Percentiles rank a stretch among this genome's conserved stretches.
phyloP scores from a whole-genome alignment of 1,140 invertebrate genomes.

The Penaeus indicus region DNA sequence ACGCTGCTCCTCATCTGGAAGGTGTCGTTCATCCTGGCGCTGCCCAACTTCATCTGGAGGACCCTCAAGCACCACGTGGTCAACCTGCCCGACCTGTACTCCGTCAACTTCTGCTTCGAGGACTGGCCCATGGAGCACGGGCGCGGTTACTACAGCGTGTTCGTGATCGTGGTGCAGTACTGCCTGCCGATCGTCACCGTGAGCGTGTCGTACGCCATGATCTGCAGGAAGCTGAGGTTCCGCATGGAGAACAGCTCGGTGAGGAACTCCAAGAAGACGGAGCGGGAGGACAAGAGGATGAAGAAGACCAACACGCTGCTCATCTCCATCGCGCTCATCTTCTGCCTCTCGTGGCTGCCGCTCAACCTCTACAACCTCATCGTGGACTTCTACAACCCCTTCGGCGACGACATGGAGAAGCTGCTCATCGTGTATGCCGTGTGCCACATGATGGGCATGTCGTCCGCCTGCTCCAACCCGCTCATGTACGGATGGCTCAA shows the following conservation, averaged over 20 bases:
- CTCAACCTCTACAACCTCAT: slow-evolving; percentile 75
- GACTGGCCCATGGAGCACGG: slow-evolving; percentile 82
- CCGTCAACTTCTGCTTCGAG: slow-evolving; percentile 82
- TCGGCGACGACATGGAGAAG: slow-evolving; percentile 61
- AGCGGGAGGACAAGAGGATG: slow-evolving; percentile 60
- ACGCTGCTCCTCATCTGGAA: slow-evolving; percentile 86
- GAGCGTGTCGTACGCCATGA: slow-evolving; percentile 76
- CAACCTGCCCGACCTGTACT: slow-evolving; percentile 73
- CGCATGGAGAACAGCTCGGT: slow-evolving; percentile 69
- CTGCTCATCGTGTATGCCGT: slow-evolving; percentile 71
- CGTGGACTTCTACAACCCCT: slow-evolving; percentile 71
- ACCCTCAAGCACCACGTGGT: slow-evolving; percentile 77
- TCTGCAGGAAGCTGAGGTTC: slow-evolving; percentile 75
- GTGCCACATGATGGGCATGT: slow-evolving; percentile 74
- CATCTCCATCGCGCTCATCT: slow-evolving; percentile 73
- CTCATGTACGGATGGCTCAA: slow-evolving; percentile 76
- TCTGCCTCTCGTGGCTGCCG: slow-evolving; percentile 75
- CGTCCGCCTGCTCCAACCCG: slow-evolving; percentile 75
- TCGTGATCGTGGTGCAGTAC: slow-evolving; percentile 81
- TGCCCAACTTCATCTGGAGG: slow-evolving; percentile 83
- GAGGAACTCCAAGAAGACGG: slow-evolving; percentile 39
- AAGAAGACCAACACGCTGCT: slow-evolving; percentile 73
- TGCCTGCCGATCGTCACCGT: slow-evolving; percentile 86
- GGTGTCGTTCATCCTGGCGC: slow-evolving; percentile 81
- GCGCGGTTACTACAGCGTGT: slow-evolving; percentile 84